Percentiles rank a stretch among this genome's conserved stretches.
phyloP scores from a whole-genome alignment of 2,797 vertebrate genomes.

The Brotogeris chrysoptera region DNA sequence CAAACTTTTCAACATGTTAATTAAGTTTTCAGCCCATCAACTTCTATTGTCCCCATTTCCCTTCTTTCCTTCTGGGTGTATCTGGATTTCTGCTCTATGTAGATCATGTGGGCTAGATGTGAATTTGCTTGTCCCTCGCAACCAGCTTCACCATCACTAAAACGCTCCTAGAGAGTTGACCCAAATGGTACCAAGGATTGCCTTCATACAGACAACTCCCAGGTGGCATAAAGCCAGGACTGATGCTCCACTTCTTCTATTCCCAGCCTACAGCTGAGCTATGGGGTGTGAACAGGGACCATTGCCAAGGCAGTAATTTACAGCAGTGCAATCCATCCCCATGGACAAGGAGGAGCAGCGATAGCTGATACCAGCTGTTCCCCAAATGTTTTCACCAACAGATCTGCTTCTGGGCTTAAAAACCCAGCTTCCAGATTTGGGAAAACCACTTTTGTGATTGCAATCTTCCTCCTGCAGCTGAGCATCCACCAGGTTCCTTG shows the following conservation, averaged over 20 bases:
- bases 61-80: constrained; percentile 3
- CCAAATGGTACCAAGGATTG: neutral
- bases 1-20: constrained; percentile 14
- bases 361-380: constrained; percentile 61
- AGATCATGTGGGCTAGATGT: neutral
- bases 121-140: neutral
- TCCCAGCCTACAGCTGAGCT: neutral
- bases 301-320: constrained; percentile 36
- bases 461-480: neutral
- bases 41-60: constrained; percentile 18
- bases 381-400: constrained; percentile 34
- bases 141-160: neutral
- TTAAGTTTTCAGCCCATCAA: constrained; percentile 32
- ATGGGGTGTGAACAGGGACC: constrained; percentile 24
- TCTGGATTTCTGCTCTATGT: neutral
- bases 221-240: constrained; percentile 8
- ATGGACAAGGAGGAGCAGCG: constrained; percentile 21
- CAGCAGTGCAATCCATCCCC: constrained; percentile 45
- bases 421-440: neutral
- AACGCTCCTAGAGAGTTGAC: constrained; percentile 4
- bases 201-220: neutral
- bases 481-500: neutral
- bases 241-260: constrained; percentile 32
- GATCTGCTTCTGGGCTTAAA: constrained; percentile 50
- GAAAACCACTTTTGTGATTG: neutral